Evolutionary conservation across 1,140 invertebrate genomes (phyloP).

Genomic region (Anoplolepis gracilipes): DNA sequence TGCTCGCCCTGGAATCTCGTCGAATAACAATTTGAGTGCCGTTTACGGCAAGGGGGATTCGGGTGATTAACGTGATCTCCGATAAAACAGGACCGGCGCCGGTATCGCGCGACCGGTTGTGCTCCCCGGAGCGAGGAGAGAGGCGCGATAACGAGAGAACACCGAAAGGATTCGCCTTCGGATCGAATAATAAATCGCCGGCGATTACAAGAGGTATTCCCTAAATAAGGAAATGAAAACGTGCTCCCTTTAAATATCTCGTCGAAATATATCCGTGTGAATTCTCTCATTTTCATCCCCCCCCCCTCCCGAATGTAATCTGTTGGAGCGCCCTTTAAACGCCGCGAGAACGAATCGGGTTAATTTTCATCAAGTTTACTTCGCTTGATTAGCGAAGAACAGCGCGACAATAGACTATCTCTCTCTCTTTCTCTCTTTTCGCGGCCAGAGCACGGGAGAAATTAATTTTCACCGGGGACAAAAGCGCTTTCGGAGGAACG

Average conservation of each 20-base stretch:
- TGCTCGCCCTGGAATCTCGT: conserved; percentile 30
- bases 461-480: conserved; percentile 52
- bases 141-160: conserved; percentile 35
- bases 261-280: conserved; percentile 2
- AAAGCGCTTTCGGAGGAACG: conserved; percentile 38
- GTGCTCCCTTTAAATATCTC: conserved; percentile 31
- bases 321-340: conserved; percentile 24
- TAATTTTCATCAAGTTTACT: conserved; percentile 56
- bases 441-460: conserved; percentile 20
- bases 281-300: conserved; percentile 21
- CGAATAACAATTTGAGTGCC: conserved; percentile 61
- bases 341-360: conserved; percentile 48
- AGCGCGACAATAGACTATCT: conserved; percentile 31
- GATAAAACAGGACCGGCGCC: conserved; percentile 48
- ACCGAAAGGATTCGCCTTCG: conserved; percentile 36
- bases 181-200: conserved; percentile 55
- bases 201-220: conserved; percentile 37
- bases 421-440: background rate
- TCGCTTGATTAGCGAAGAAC: conserved; percentile 39
- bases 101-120: conserved; percentile 57
- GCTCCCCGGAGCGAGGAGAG: conserved; percentile 17
- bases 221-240: conserved; percentile 59
- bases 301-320: conserved; percentile 31
- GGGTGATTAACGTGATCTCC: conserved; percentile 58
- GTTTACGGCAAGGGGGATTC: conserved; percentile 34